A percentile compares a stretch with the other conserved stretches of the same genome.
Conservation (phyloP, 2,113 vertebrate species). For the Picathartes gymnocephalus region DNA sequence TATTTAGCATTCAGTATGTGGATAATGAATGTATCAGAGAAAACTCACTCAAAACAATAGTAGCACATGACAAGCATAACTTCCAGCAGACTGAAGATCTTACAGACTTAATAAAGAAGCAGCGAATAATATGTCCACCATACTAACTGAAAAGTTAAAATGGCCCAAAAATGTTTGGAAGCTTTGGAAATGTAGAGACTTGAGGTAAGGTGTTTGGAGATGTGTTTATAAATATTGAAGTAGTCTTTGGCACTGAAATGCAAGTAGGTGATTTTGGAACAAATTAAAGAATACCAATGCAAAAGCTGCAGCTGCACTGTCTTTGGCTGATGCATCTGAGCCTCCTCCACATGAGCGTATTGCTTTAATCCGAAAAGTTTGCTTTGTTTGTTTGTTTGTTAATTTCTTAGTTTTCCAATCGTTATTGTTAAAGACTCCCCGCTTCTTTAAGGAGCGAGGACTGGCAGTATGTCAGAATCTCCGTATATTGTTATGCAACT, state of each 20-base stretch:
- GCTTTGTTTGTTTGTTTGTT: neutral
- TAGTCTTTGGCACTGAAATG: neutral
- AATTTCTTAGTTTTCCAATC: neutral
- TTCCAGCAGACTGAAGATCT: neutral
- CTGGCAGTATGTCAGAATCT: slow-evolving; percentile 2
- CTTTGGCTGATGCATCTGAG: neutral
- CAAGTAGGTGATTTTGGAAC: neutral
- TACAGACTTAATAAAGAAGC: neutral
- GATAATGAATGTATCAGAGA: neutral
- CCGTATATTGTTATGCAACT: neutral
- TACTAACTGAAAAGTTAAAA: neutral
- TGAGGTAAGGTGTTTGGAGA: neutral
- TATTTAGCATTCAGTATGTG: neutral
- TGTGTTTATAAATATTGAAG: neutral
- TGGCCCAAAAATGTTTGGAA: neutral
- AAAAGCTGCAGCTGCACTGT: neutral
- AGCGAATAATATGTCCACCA: neutral
- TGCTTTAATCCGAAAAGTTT: slow-evolving; percentile 31
- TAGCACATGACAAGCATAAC: neutral
- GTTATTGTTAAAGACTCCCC: neutral
- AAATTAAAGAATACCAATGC: neutral
- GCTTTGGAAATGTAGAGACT: neutral
- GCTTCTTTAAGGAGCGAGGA: slow-evolving; percentile 3
- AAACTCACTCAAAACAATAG: neutral
- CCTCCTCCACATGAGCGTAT: neutral